Evolutionary conservation across 53 echinoderm and acorn worm genomes (phyloP).

Genomic region (Pentamera pediparva): DNA sequence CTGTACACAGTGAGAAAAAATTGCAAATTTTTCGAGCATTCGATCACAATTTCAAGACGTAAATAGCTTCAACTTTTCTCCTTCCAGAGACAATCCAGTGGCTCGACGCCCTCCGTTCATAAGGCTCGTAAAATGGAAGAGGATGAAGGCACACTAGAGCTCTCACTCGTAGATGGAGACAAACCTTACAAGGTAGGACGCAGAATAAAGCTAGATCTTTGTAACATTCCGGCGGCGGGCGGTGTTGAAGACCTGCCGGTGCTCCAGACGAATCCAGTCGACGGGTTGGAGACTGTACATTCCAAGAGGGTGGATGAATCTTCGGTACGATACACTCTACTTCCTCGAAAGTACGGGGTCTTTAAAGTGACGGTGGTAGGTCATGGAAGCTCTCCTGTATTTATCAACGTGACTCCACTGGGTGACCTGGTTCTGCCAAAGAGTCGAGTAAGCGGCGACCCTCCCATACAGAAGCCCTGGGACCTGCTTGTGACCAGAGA

Average conservation of each 20-base stretch:
- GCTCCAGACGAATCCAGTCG: too few relatives aligned
- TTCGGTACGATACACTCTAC: not conserved
- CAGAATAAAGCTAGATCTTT: not conserved
- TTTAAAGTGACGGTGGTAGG: not conserved
- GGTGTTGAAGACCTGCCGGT: too few relatives aligned
- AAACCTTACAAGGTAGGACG: slow-evolving; percentile 3
- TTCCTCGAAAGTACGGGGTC: not conserved
- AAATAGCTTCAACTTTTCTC: too few relatives aligned
- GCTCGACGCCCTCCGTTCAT: too few relatives aligned
- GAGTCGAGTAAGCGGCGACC: not conserved
- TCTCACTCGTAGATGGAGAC: not conserved
- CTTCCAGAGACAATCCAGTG: too few relatives aligned
- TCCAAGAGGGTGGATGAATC: not conserved
- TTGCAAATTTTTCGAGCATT: too few relatives aligned
- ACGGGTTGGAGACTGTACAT: not conserved
- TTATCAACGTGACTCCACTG: not conserved
- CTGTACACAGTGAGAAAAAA: too few relatives aligned
- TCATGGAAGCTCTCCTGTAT: not conserved
- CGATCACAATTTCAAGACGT: too few relatives aligned
- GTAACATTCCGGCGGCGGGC: not conserved
- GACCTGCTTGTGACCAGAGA: not conserved
- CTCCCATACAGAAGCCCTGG: not conserved
- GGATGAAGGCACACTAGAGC: not conserved
- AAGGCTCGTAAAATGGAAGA: not conserved
- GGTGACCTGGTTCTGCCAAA: not conserved